A percentile compares a stretch with the other conserved stretches of the same genome.
phyloP scores from a whole-genome alignment of 2,797 vertebrate genomes.

The Carapus acus region DNA sequence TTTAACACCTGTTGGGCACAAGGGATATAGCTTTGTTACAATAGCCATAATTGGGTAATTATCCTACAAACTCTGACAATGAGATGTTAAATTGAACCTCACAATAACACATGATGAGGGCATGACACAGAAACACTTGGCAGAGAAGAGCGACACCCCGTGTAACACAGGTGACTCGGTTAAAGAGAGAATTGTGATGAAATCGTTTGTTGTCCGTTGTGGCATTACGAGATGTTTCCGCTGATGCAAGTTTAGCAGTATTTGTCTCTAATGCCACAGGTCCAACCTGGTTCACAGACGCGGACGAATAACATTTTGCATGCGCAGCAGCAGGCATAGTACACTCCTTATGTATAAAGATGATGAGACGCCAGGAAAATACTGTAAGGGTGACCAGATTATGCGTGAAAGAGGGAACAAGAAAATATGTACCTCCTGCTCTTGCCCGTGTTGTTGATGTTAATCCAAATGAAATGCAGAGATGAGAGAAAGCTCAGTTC shows the following conservation, averaged over 20 bases:
- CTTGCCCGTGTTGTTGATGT: slow-evolving; percentile 86
- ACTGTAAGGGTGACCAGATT: slow-evolving; percentile 3
- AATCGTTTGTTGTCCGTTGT: no score
- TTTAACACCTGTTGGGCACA: slow-evolving; percentile 83
- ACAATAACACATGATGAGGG: slow-evolving; percentile 24
- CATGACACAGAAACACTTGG: slow-evolving; percentile 8
- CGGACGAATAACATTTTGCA: no score
- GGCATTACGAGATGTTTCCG: no score
- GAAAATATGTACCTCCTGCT: slow-evolving; percentile 93
- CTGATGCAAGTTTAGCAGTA: no score
- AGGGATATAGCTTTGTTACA: slow-evolving; percentile 29
- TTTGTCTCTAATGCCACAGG: no score
- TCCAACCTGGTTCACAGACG: no score
- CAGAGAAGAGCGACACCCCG: no score
- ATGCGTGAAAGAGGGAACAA: slow-evolving; percentile 60
- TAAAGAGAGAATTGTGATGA: no score
- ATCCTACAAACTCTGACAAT: neutral
- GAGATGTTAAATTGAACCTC: neutral
- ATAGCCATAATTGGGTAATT: slow-evolving; percentile 13
- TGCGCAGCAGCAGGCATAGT: no score
- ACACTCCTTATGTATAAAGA: neutral
- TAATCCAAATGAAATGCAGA: slow-evolving; percentile 87
- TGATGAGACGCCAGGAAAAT: neutral
- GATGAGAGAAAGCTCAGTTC: slow-evolving; percentile 84
- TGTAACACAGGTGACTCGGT: no score